Evolutionary conservation across 1,140 invertebrate species (phyloP), one percentile per base, ranked within the genome.

Genomic region (Listronotus oregonensis): DNA sequence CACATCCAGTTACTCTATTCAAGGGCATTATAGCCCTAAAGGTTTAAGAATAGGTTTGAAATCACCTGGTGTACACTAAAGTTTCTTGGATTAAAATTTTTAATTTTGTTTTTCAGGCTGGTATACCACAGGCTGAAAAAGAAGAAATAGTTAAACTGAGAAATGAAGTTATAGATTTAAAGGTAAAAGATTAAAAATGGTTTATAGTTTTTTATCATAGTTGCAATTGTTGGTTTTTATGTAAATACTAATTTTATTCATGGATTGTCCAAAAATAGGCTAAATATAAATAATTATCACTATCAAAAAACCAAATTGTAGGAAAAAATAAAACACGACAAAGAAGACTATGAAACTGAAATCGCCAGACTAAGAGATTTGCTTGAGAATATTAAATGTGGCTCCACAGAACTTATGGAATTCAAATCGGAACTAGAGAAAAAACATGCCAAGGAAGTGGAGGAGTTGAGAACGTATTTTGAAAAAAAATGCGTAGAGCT

Each of bases 401-500:
- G 82, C 6, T 80, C 82, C 62, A 78, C 75, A 0, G 82, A 83
- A 32, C 73, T 87, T 5, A 79, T 82, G 6, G 80, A 81, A 37
- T 60, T 87, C 10, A 81, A 80, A 65, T 72, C 78, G 7, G 85
- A 87, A 56, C 73, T 90, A 9, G 84, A 87, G 57, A 73, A 72
- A 9, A 86, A 86, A 66, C 89, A 91, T 75, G 79, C 85, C 12
- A 86, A 86, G 57, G 88, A 92, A 74, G 87, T 91, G 85, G 89
- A 91, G 73, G 88, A 91, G 67, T 71, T 92, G 17, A 82, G 90
- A 46, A 89, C 84, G 1, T 92, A 91, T 71, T 92, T 91, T 72
- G 90, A 91, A 66, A 82, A 88, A 73, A 90, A 90, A 75, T 91
- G 89, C 73, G 82, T 85, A 0, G 87, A 91, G 68, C 83, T 92